phyloP scores from a whole-genome alignment of 2,888 invertebrate species.

The Escarpia spicata region DNA sequence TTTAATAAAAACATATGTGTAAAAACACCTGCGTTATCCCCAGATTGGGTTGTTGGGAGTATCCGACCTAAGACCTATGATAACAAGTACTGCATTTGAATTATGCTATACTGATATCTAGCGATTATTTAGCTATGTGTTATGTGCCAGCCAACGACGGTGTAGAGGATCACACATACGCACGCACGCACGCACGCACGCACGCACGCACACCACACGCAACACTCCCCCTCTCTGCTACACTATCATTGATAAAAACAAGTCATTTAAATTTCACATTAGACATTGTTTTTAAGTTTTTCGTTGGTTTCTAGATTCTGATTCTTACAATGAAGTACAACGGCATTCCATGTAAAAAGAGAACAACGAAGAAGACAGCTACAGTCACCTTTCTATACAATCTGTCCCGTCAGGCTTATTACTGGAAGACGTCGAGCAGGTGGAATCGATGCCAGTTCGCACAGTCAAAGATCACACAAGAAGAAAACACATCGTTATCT shows the following conservation, averaged over 20 bases:
- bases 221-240: no score
- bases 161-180: no score
- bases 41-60: no score
- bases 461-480: background rate
- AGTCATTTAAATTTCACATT: background rate
- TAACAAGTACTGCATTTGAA: no score
- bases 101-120: no score
- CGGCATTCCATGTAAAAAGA: background rate
- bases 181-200: no score
- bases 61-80: no score
- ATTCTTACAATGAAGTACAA: background rate
- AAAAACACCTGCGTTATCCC: no score
- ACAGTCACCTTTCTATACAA: constrained; percentile 34
- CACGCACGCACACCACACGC: no score
- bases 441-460: constrained; percentile 25
- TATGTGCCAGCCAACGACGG: no score
- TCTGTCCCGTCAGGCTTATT: constrained; percentile 25
- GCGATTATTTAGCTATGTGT: no score
- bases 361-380: background rate
- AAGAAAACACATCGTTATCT: background rate
- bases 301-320: background rate
- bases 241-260: background rate
- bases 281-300: background rate
- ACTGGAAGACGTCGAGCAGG: constrained; percentile 29
- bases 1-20: no score